Evolutionary conservation across 2,797 vertebrate species (phyloP).

Genomic region (Myripristis murdjan): DNA sequence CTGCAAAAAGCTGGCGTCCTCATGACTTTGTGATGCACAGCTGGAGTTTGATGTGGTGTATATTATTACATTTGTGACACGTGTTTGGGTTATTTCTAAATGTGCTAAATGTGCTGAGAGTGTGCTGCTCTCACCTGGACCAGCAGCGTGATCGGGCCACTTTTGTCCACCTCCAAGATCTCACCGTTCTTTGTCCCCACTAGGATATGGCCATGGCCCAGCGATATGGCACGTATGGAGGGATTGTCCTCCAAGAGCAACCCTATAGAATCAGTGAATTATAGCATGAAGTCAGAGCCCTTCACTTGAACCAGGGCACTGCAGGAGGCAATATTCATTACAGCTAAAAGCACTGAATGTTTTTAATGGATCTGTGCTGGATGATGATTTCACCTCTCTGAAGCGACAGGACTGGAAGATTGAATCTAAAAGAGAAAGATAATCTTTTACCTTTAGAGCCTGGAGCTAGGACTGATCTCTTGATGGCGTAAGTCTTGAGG

Average conservation of each 20-base stretch:
- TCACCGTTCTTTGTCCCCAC: slow-evolving; percentile 99
- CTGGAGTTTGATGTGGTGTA: slow-evolving; percentile 23
- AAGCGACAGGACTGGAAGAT: not conserved
- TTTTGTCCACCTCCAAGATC: slow-evolving; percentile 98
- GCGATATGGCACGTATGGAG: slow-evolving; percentile 99
- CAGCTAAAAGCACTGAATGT: slow-evolving; percentile 46
- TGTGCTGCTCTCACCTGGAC: slow-evolving; percentile 89
- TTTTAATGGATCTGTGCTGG: slow-evolving; percentile 45
- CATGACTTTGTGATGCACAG: slow-evolving; percentile 7
- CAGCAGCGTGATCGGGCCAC: slow-evolving; percentile 96
- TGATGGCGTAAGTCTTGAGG: slow-evolving; percentile 98
- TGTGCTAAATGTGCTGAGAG: not conserved
- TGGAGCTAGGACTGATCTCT: slow-evolving; percentile 95
- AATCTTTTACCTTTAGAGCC: slow-evolving; percentile 94
- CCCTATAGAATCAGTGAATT: slow-evolving; percentile 82
- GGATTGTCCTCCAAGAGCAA: slow-evolving; percentile 98
- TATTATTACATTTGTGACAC: slow-evolving; percentile 22
- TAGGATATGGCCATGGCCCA: slow-evolving; percentile 98
- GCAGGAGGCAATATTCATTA: slow-evolving; percentile 32
- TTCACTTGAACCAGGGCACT: slow-evolving; percentile 25
- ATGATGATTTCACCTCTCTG: slow-evolving; percentile 19
- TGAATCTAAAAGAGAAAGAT: slow-evolving; percentile 19
- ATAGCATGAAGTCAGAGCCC: slow-evolving; percentile 29
- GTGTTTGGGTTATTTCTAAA: slow-evolving; percentile 9
- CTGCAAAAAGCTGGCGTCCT: slow-evolving; percentile 3